A percentile compares a stretch with the other conserved stretches of the same genome.
Conservation (phyloP, 53 echinoderm and acorn worm species). For the Crossaster papposus region DNA sequence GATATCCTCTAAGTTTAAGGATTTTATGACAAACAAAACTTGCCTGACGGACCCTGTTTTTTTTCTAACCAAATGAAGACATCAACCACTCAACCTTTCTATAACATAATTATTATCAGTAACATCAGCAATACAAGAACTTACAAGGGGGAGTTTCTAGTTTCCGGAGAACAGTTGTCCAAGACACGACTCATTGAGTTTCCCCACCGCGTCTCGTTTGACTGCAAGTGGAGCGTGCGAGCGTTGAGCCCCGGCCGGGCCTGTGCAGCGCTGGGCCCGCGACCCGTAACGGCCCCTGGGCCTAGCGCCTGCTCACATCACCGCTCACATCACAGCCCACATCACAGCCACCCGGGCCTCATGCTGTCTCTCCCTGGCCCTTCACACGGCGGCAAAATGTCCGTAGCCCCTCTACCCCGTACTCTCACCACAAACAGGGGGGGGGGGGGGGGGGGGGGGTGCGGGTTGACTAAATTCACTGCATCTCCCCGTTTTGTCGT, state of each 20-base stretch:
- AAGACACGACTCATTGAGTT: conserved; percentile 49
- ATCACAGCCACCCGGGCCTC: conserved; percentile 46
- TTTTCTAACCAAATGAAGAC: neutral
- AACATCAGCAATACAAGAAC: neutral
- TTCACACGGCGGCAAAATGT: neutral
- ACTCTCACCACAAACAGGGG: too few species aligned
- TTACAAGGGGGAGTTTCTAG: neutral
- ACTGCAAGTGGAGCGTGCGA: conserved; percentile 46
- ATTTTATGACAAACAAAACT: too few species aligned
- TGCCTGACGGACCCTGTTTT: neutral
- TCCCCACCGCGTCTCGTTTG: conserved; percentile 47
- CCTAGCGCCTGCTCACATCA: conserved; percentile 11
- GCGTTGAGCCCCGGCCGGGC: neutral
- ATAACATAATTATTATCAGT: conserved; percentile 19
- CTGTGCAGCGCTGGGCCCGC: neutral
- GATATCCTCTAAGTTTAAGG: too few species aligned
- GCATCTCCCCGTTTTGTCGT: neutral
- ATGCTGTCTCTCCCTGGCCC: neutral
- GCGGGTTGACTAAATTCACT: neutral
- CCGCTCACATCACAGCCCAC: conserved; percentile 11
- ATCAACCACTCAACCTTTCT: neutral
- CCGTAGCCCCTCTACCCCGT: neutral
- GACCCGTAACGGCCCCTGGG: conserved; percentile 45
- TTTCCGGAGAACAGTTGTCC: conserved; percentile 48
- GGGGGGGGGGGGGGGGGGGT: too few species aligned